Percentiles rank a stretch among this genome's conserved stretches.
Conservation (phyloP, 2,797 vertebrate genomes). For the Artibeus lituratus region DNA sequence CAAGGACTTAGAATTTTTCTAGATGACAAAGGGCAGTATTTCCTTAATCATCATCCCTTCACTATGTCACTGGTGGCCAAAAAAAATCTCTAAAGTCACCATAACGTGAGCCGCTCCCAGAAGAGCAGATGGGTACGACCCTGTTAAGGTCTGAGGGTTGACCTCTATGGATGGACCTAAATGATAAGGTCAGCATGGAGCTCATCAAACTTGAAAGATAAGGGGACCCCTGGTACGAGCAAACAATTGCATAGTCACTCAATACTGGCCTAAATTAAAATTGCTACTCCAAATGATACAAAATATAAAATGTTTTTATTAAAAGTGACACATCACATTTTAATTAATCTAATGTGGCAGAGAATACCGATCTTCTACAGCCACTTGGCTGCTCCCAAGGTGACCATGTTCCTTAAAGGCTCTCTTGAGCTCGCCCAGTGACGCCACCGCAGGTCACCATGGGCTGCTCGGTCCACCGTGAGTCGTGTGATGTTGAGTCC, state of each 20-base stretch:
- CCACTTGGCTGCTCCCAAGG: not conserved
- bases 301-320: not conserved
- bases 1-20: not conserved
- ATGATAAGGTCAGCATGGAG: not conserved
- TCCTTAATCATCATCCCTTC: not conserved
- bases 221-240: not conserved
- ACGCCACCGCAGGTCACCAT: fast-evolving
- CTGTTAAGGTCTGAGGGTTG: no score
- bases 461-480: not conserved
- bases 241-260: not conserved
- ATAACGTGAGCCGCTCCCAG: not conserved
- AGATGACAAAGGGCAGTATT: not conserved
- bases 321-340: not conserved
- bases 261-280: not conserved
- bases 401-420: no score
- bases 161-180: not conserved
- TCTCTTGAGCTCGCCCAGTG: not conserved
- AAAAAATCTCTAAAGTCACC: not conserved
- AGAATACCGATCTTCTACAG: not conserved
- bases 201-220: not conserved
- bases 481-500: no score
- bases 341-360: not conserved
- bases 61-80: not conserved
- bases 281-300: not conserved
- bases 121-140: not conserved